phyloP scores from a whole-genome alignment of 30 jellyfish, hydroid and myxozoan genomes.

The Morbakka virulenta region DNA sequence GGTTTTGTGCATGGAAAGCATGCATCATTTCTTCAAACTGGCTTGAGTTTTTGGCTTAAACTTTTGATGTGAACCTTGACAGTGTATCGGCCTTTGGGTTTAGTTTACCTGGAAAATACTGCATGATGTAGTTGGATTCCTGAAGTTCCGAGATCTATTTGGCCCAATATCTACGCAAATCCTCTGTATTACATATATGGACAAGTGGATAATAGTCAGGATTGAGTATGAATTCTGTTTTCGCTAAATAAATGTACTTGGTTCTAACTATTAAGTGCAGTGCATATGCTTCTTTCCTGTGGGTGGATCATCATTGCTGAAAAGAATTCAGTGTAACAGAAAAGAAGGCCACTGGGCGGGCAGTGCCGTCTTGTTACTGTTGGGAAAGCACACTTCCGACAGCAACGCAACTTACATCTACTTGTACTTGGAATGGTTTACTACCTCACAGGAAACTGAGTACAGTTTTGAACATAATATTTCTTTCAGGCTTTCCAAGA shows the following conservation, averaged over 20 bases:
- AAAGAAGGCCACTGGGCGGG: conserved; percentile 29
- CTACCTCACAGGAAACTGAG: not conserved
- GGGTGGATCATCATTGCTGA: conserved; percentile 22
- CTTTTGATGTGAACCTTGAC: conserved; percentile 35
- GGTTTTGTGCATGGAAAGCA: too few relatives aligned
- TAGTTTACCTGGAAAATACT: conserved; percentile 28
- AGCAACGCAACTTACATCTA: conserved; percentile 15
- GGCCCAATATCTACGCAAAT: conserved; percentile 23
- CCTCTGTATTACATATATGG: conserved; percentile 5
- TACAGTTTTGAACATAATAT: not conserved
- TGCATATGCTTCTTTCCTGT: conserved; percentile 28
- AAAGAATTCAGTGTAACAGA: not conserved
- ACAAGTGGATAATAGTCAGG: conserved; percentile 28
- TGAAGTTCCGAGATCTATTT: conserved; percentile 23
- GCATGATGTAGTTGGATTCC: conserved; percentile 19
- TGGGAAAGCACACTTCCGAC: conserved; percentile 44
- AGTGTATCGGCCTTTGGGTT: conserved; percentile 48
- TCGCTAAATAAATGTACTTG: conserved; percentile 16
- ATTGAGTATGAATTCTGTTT: conserved; percentile 14
- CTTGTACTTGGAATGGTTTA: conserved; percentile 15
- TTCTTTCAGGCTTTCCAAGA: too few relatives aligned
- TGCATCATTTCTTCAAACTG: conserved; percentile 19
- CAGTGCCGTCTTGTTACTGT: not conserved
- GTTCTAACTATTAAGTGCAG: conserved; percentile 4
- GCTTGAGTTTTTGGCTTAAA: not conserved